These are phyloP conservation scores for Bucorvus abyssinicus DNA, from an alignment of 2,797 vertebrate species.

Conservation along the genomic window DNA sequence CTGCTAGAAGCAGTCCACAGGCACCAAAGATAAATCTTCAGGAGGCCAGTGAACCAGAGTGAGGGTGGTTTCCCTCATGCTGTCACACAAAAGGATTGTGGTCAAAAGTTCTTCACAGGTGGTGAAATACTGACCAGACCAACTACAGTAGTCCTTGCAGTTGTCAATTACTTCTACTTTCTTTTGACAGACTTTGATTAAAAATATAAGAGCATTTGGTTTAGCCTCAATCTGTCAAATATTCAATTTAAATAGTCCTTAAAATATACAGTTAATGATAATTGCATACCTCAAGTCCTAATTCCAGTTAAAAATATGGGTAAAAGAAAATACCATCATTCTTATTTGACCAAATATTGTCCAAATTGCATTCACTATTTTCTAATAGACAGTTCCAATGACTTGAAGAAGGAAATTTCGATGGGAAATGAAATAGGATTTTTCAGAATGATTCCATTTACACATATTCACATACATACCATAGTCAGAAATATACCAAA, in stretches of 20 bases:
- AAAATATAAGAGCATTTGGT: neutral
- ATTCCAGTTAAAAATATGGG: neutral
- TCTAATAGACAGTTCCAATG: neutral
- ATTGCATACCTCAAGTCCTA: neutral
- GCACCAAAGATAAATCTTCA: neutral
- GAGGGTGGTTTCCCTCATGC: neutral
- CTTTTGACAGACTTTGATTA: neutral
- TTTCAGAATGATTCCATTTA: neutral
- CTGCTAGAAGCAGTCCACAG: neutral
- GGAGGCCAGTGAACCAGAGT: neutral
- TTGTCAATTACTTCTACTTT: neutral
- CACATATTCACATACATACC: conserved; percentile 65
- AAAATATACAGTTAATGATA: neutral
- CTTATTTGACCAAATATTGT: neutral
- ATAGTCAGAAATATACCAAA: conserved; percentile 88
- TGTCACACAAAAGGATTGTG: neutral
- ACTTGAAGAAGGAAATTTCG: neutral
- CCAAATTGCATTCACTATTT: neutral
- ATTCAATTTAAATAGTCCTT: neutral
- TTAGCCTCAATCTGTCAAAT: neutral
- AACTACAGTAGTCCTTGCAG: neutral
- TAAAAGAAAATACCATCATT: neutral
- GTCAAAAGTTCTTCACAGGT: neutral
- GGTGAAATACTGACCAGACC: neutral
- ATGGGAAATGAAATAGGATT: neutral